phyloP scores from a whole-genome alignment of 2,797 vertebrate genomes.

The Enteromius thamalakanensis region DNA sequence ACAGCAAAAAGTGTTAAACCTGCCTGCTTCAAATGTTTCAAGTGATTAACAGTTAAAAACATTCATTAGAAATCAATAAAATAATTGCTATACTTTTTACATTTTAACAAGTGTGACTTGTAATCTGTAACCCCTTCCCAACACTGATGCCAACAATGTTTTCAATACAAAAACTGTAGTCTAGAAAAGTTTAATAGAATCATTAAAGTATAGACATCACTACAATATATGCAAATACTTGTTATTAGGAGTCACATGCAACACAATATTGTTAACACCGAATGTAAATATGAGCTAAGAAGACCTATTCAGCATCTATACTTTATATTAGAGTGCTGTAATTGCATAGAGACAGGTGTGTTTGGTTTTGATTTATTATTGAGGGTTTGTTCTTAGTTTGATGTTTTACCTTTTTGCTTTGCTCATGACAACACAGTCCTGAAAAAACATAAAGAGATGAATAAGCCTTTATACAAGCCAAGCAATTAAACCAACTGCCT shows the following conservation, averaged over 20 bases:
- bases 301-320: neutral
- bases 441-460: neutral
- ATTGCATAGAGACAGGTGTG: constrained; percentile 43
- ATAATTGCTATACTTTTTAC: neutral
- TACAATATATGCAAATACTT: neutral
- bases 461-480: neutral
- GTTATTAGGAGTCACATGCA: neutral
- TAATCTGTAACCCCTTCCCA: neutral
- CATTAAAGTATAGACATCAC: neutral
- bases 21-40: neutral
- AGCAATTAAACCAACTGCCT: constrained; percentile 14
- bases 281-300: constrained; percentile 7
- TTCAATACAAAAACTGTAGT: neutral
- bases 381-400: constrained; percentile 24
- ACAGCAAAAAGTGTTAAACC: neutral
- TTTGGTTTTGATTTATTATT: constrained; percentile 32
- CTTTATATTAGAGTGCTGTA: neutral
- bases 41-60: neutral
- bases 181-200: neutral
- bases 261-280: neutral
- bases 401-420: constrained; percentile 5
- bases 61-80: neutral
- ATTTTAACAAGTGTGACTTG: neutral
- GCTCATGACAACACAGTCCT: constrained; percentile 31
- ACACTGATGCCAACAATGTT: neutral